Evolutionary conservation across 1,140 invertebrate species (phyloP), one percentile per base, ranked within the genome.

Genomic region (Drosophila neocordata): DNA sequence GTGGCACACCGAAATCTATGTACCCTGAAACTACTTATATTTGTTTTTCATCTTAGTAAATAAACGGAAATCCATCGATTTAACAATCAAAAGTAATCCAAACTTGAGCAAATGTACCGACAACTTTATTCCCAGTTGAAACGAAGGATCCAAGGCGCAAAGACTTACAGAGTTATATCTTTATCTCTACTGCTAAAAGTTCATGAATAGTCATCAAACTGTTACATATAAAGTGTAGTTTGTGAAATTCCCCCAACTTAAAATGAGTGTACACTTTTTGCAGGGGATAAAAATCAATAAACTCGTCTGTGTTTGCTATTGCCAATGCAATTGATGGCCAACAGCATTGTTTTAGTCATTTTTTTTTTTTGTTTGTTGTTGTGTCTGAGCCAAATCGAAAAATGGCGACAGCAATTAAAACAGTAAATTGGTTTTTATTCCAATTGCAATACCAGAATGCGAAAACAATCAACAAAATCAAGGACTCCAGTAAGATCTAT

Each of bases 261-360:
- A 48, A 48, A 48, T 11, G 15, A 48, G 20, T 48, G 41, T 48
- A 48, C 41, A 48, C 15, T 48, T 48, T 20, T 48, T 48, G 41
- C 8, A 48, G 41, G 41, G 41, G 41, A 48, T 65, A 70, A 76
- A 77, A 76, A 75, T 77, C 73, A 76, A 76, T 75, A 76, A 69
- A 76, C 73, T 34, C 55, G 72, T 76, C 72, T 76, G 73, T 31
- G 51, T 53, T 64, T 76, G 72, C 41, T 15, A 20, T 51, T 62
- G 72, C 37, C 56, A 69, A 41, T 76, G 60, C 65, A 75, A 63
- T 76, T 62, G 65, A 59, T 57, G 55, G 35, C n/a, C 22, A 35
- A 38, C 55, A 56, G 24, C 44, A 24, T 57, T 34, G 59, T 63
- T 61, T 70, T 20, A 11, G 58, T 20, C 56, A 24, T 13, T n/a